Evolutionary conservation across 2,113 vertebrate species (phyloP), one percentile per base, ranked within the genome.

Genomic region (Urocynchramus pylzowi): DNA sequence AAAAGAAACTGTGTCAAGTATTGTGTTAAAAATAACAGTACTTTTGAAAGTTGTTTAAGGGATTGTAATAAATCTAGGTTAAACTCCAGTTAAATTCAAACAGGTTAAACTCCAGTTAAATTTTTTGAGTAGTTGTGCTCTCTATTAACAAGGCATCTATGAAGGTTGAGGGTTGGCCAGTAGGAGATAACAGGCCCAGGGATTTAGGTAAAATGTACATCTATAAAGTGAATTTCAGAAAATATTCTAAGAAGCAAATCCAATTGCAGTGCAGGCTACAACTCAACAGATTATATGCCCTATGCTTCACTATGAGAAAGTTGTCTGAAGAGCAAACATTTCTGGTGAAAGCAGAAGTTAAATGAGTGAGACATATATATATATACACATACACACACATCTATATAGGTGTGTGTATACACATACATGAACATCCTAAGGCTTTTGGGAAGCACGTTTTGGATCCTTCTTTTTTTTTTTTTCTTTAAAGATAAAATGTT

Each of bases 321-420:
- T 35, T 9, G 7, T 56, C 59, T 76, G 76, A 64, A 86, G 14
- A 83, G 13, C 57, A 87, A 86, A 52, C 8, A 17, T 59, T 84
- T 77, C 42, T 65, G 5, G 78, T 87, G 26, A 57, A 50, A 44
- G 19, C 10, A 86, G 12, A 89, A 89, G 35, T 14, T 49, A 86
- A 87, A 44, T 3, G 2, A 44, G 76, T n/a, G 6, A 26, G 11
- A 50, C 20, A 37, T 13, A 14, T 7, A 70, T n/a, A n/a, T 23
- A 9, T 7, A 24, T 2, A 30, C 1, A 31, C 3, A 9, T 1
- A 52, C 2, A 24, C 5, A 35, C 5, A 49, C 5, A 35, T 7
- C 13, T 5, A 61, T 30, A 47, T 16, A 9, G n/a, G n/a, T 3
- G 20, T 2, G 19, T 1, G 24, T 6, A 8, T 1, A 50, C 2